Evolutionary conservation across 1,140 invertebrate species (phyloP), one percentile per base, ranked within the genome.

Genomic region (Dreissena rostriformis): DNA sequence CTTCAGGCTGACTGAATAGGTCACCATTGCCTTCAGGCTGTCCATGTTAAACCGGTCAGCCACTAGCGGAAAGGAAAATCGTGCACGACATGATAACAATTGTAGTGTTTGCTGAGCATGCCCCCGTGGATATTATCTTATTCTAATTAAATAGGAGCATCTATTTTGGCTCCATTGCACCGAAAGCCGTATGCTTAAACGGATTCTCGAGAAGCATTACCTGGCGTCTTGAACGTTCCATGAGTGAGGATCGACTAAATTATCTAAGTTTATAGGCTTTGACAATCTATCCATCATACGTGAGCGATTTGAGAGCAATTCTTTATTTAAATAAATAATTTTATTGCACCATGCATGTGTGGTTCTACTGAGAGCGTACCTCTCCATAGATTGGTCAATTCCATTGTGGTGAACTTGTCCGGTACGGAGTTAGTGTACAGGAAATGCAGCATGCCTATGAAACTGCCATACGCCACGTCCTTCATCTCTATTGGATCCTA

Each of bases 21-120:
- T 51, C 55, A 72, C 26, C 22, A 82, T 67, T 19, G 8, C 67
- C 72, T 82, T 75, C 57, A 82, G 28, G 15, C 80, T 72, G 15
- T 75, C 80, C 72, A 82, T 39, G 6, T 28, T 67, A 14, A 82
- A 68, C 52, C 80, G 61, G 19, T 82, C 80, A 51, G 80, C 80
- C 65, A 82, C 80, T 82, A 72, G 26, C 68, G 63, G 39, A 39
- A 39, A 39, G 39, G 39, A 5, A 39, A n/a, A n/a, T 6, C 6
- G 24, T 29, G 39, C 67, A 70, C 19, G 24, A 63, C 24, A 4
- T 22, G 7, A 63, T 5, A 63, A 63, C 61, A 63, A 26, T 2
- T 63, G 24, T 61, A 61, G n/a, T 61, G n/a, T 26, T 5, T 26
- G 19, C 2, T 63, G 24, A 63, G 7, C 11, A 63, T 22, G 11